Evolutionary conservation across 1,140 invertebrate genomes (phyloP), one percentile per base, ranked within the genome.

Genomic region (Calliphora vicina): DNA sequence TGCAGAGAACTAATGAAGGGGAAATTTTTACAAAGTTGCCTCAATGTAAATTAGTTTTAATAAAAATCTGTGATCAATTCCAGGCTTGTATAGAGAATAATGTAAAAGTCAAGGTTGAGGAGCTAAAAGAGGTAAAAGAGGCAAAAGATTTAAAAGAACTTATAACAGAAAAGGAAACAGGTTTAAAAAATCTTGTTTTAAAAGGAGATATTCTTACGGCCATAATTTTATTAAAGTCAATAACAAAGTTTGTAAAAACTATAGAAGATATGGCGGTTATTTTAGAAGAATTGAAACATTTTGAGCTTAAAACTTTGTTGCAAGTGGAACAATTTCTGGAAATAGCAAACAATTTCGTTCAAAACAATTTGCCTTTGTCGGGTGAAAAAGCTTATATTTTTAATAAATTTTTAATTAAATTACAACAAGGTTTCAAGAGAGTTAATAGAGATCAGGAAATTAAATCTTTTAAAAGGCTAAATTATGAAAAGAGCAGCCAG

Each of bases 31-130:
- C 80, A n/a, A 27, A 67, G 42, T 27, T 84, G 1, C 81, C 83
- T 27, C 12, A 72, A 73, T 50, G n/a, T 17, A 57, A 17, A 4
- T 35, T 13, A 8, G 23, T 84, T 8, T 50, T 26, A 25, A 35
- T 84, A 5, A 26, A 45, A 1, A 82, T 84, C 12, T 84, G 83
- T 27, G 83, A 84, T 57, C 76, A 23, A 29, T 76, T 82, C 10
- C 25, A 45, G 26, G 82, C 83, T 1, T 84, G 83, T 43, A 80
- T n/a, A 13, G 81, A 84, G 12, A n/a, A 45, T 10, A 13, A 57
- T 0, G 13, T 81, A 13, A n/a, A 57, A 15, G 80, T 84, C 5
- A 35, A 26, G 23, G 83, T 84, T 23, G 23, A 25, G 45, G 57
- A 26, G 6, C 50, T 84, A 73, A 26, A 67, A 72, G 50, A 8